Percentiles rank a stretch among this genome's conserved stretches.
Conservation (phyloP, 2,797 vertebrate species). For the Catharus ustulatus region DNA sequence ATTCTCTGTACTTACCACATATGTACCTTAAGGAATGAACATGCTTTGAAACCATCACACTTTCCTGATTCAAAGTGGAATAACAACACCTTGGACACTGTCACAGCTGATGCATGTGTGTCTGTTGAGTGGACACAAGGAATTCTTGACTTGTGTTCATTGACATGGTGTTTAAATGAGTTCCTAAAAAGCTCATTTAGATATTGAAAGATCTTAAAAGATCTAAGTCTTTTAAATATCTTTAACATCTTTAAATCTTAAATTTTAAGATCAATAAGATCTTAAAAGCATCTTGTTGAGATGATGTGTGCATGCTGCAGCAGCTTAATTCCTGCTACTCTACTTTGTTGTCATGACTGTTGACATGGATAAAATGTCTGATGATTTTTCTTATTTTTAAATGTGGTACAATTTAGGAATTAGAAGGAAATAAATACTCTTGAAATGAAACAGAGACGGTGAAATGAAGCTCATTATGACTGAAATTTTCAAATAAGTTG, state of each 20-base stretch:
- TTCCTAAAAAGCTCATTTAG: background rate
- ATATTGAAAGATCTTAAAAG: too few relatives aligned
- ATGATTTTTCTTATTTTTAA: conserved; percentile 10
- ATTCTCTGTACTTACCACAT: rapidly evolving
- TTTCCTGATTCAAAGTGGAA: background rate
- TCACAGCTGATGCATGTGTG: background rate
- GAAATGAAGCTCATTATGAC: background rate
- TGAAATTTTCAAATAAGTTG: background rate
- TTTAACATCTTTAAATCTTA: too few relatives aligned
- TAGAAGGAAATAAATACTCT: conserved; percentile 13
- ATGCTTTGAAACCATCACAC: background rate
- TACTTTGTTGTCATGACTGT: background rate
- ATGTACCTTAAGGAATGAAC: background rate
- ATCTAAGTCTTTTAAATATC: too few relatives aligned
- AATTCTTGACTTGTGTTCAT: background rate
- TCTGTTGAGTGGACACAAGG: background rate
- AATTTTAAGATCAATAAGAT: too few relatives aligned
- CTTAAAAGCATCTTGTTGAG: background rate
- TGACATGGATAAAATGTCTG: background rate
- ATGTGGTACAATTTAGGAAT: background rate
- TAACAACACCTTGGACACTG: background rate
- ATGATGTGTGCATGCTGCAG: background rate
- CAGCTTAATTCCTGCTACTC: background rate
- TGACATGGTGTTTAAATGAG: background rate
- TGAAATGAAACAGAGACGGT: background rate